A percentile compares a stretch with the other conserved stretches of the same genome.
phyloP scores from a whole-genome alignment of 1,140 invertebrate genomes.

The Mesaphorura yosii region DNA sequence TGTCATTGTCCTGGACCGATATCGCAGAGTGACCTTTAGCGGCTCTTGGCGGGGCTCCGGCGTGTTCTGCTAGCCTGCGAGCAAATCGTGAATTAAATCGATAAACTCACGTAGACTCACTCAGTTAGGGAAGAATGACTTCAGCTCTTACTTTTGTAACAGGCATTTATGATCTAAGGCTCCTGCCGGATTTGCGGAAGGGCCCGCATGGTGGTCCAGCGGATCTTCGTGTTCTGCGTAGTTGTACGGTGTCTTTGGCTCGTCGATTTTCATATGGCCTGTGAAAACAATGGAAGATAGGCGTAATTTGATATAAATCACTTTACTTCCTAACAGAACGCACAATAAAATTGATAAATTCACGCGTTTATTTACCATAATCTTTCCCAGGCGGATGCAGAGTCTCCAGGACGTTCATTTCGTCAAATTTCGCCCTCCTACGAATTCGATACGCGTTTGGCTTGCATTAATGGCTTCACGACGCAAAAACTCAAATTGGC shows the following conservation, averaged over 20 bases:
- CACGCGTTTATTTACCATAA: too few species aligned
- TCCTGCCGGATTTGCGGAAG: background rate
- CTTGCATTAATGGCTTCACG: too few species aligned
- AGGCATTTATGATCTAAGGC: background rate
- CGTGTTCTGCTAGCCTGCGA: constrained; percentile 19
- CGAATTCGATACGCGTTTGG: too few species aligned
- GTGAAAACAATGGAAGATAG: too few species aligned
- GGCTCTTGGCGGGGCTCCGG: constrained; percentile 33
- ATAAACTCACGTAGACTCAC: background rate
- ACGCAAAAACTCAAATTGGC: too few species aligned
- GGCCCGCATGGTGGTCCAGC: background rate
- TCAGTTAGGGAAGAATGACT: background rate
- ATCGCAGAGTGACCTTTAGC: constrained; percentile 43
- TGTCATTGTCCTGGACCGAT: constrained; percentile 46
- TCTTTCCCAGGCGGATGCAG: constrained; percentile 96
- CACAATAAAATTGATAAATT: too few species aligned
- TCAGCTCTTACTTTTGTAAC: constrained; percentile 3
- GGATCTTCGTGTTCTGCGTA: constrained; percentile 53
- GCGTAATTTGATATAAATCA: too few species aligned
- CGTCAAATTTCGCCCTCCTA: constrained; percentile 88
- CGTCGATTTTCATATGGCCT: constrained; percentile 96
- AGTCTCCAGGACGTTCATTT: constrained; percentile 98
- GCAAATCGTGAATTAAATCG: background rate
- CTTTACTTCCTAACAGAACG: background rate
- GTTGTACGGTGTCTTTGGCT: constrained; percentile 92